Evolutionary conservation across 2,888 invertebrate species (phyloP).

Genomic region (Spicauda simplicius): DNA sequence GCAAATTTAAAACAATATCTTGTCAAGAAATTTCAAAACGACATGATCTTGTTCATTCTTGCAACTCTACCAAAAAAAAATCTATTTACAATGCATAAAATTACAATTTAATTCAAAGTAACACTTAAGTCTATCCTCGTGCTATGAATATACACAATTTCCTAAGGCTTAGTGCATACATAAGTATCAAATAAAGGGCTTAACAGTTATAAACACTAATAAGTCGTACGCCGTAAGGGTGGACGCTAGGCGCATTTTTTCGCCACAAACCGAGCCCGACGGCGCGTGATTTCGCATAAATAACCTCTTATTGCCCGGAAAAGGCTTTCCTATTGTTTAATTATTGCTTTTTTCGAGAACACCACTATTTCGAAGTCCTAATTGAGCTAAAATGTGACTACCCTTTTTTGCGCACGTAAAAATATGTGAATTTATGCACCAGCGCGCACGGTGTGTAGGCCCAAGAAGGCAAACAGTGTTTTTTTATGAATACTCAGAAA

Average conservation of each 20-base stretch:
- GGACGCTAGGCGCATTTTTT: conserved; percentile 77
- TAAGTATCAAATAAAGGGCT: conserved; percentile 4
- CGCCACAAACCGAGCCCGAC: conserved; percentile 70
- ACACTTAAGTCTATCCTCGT: neutral
- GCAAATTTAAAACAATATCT: no score
- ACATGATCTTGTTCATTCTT: neutral
- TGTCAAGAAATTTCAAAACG: no score
- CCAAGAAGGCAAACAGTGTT: conserved; percentile 5
- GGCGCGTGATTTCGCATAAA: conserved; percentile 47
- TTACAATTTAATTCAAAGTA: neutral
- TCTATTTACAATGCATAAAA: neutral
- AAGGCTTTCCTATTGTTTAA: conserved; percentile 38
- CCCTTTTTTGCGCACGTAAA: conserved; percentile 31
- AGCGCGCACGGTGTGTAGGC: conserved; percentile 28
- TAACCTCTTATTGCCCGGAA: conserved; percentile 36
- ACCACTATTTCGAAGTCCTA: conserved; percentile 33
- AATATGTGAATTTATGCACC: conserved; percentile 26
- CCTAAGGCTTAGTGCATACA: neutral
- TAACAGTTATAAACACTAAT: conserved; percentile 14
- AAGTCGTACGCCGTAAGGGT: conserved; percentile 34
- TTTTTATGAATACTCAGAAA: neutral
- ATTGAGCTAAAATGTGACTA: conserved; percentile 34
- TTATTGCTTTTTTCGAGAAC: conserved; percentile 35
- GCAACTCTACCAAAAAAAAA: neutral
- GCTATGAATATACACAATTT: conserved; percentile 1